Percentiles rank a stretch among this genome's conserved stretches.
Conservation (phyloP, 2,797 vertebrate species). For the Austrolebias charrua region DNA sequence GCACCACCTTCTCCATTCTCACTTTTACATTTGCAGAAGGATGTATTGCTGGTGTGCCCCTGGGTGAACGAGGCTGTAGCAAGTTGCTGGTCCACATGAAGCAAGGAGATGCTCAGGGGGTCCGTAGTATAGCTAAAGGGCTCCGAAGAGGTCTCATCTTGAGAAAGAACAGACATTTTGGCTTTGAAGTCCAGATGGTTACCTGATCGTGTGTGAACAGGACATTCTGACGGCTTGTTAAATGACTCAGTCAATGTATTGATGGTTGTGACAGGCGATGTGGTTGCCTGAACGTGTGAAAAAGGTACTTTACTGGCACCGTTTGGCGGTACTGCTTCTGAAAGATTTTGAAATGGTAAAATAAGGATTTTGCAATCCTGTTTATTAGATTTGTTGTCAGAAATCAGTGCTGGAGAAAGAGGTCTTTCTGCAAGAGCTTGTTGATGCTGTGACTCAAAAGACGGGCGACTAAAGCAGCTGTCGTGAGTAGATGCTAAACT, state of each 20-base stretch:
- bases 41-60: conserved; percentile 10
- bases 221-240: conserved; percentile 16
- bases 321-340: conserved; percentile 8
- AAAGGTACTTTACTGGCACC: conserved; percentile 1
- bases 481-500: conserved; percentile 23
- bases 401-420: conserved; percentile 63
- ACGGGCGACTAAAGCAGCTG: conserved; percentile 8
- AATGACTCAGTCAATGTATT: not conserved
- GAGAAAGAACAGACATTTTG: conserved; percentile 22
- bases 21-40: not conserved
- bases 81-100: conserved; percentile 47
- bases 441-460: conserved; percentile 23
- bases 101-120: conserved; percentile 69
- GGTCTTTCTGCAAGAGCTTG: conserved; percentile 75
- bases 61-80: conserved; percentile 38
- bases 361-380: conserved; percentile 6
- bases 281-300: not conserved
- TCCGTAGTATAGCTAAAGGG: conserved; percentile 47
- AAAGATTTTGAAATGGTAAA: conserved; percentile 18
- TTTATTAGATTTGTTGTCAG: conserved; percentile 33
- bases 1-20: conserved; percentile 1
- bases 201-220: not conserved
- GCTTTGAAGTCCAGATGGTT: conserved; percentile 5
- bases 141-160: conserved; percentile 24
- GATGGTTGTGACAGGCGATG: conserved; percentile 2